Percentiles rank a stretch among this genome's conserved stretches.
Evolutionary conservation across 2,113 vertebrate genomes (phyloP).

Genomic region (Nematolebias whitei): DNA sequence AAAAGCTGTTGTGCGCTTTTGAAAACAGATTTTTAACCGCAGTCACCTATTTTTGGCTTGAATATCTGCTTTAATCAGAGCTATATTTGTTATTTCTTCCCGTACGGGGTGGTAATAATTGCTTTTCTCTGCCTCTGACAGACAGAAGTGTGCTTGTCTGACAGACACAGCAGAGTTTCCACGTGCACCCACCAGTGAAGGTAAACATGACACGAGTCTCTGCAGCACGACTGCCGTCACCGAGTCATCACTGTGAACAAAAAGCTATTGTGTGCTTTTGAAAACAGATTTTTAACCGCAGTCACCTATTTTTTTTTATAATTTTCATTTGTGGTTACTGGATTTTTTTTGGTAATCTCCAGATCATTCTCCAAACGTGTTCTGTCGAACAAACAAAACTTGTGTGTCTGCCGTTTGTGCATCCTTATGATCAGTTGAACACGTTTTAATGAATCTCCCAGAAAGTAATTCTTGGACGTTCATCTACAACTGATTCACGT

Average conservation of each 20-base stretch:
- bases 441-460: no score
- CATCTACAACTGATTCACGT: no score
- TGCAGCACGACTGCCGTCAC: conserved; percentile 13
- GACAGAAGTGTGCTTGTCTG: conserved; percentile 30
- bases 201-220: background rate
- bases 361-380: no score
- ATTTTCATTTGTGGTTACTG: background rate
- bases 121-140: conserved; percentile 29
- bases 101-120: conserved; percentile 1
- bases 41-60: background rate
- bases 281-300: conserved; percentile 4
- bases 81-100: conserved; percentile 17
- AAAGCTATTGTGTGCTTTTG: background rate
- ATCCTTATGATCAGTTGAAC: no score
- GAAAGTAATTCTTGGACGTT: no score
- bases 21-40: conserved; percentile 1
- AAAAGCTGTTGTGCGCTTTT: background rate
- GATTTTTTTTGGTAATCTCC: no score
- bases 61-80: conserved; percentile 15
- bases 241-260: conserved; percentile 4
- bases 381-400: no score
- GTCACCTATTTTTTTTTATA: background rate
- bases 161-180: conserved; percentile 24
- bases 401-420: no score
- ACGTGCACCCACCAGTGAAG: conserved; percentile 34